Evolutionary conservation across 2,888 invertebrate genomes (phyloP).

Genomic region (Germaria angustata): DNA sequence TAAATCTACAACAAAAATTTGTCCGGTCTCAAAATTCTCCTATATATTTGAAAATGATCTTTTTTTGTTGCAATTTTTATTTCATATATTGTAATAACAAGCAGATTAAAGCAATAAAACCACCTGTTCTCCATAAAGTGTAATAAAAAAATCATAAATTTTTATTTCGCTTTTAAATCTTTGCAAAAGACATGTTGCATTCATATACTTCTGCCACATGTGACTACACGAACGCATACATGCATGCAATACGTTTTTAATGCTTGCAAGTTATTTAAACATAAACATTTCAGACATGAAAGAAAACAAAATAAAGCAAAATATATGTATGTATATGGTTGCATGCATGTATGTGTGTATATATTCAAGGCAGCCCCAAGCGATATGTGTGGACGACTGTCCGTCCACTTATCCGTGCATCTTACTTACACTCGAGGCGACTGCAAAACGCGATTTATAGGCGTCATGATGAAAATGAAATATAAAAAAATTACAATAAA

Average conservation of each 20-base stretch:
- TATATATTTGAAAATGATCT: not conserved
- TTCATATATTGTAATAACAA: not conserved
- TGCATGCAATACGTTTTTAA: not conserved
- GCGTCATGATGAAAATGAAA: constrained; percentile 45
- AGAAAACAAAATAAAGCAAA: not conserved
- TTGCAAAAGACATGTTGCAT: not conserved
- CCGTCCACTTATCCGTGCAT: not conserved
- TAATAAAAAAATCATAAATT: constrained; percentile 18
- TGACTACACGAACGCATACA: not conserved
- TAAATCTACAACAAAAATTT: too few relatives aligned
- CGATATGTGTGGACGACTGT: not conserved
- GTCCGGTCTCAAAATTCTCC: not conserved
- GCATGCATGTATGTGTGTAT: not conserved
- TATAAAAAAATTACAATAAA: too few relatives aligned
- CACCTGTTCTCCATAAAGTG: constrained; percentile 36
- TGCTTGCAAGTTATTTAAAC: not conserved
- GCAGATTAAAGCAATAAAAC: constrained; percentile 19
- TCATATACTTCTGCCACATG: not conserved
- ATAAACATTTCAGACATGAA: not conserved
- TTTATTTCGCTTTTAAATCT: constrained; percentile 16
- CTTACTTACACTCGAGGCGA: constrained; percentile 34
- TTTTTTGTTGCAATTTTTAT: not conserved
- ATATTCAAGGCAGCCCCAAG: constrained; percentile 19
- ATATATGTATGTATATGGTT: too few relatives aligned
- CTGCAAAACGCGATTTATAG: constrained; percentile 59